Conservation (phyloP, 2,113 vertebrate species). For the Alectura lathami region DNA sequence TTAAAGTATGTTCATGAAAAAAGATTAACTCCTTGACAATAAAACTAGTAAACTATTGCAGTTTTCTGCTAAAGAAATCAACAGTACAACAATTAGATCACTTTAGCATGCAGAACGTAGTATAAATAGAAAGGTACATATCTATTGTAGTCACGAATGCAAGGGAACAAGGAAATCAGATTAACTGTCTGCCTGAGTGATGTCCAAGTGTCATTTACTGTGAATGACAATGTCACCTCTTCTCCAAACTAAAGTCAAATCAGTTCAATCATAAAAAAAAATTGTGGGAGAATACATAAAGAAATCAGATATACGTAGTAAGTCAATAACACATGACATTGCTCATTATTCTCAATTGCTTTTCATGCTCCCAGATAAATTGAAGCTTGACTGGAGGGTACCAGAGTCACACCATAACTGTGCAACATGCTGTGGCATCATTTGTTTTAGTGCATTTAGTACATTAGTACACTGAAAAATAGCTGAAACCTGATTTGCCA, state of each 20-base stretch:
- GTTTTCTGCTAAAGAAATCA: neutral
- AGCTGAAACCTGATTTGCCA: neutral
- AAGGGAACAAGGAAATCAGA: neutral
- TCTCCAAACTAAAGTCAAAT: neutral
- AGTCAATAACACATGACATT: neutral
- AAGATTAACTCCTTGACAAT: neutral
- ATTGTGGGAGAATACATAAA: neutral
- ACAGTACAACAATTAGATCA: neutral
- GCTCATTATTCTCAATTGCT: neutral
- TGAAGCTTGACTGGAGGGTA: neutral
- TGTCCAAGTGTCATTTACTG: neutral
- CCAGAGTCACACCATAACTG: neutral
- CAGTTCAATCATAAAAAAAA: neutral
- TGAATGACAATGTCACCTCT: neutral
- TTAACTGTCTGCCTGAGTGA: neutral
- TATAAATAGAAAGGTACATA: neutral
- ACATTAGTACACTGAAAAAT: neutral
- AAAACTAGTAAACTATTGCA: neutral
- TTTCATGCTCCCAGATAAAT: neutral
- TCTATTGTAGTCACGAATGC: neutral
- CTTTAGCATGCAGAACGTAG: neutral
- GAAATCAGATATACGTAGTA: neutral
- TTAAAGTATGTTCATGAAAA: neutral
- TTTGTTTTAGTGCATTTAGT: neutral
- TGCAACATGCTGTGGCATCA: neutral